Conservation (phyloP, 2,113 vertebrate species). For the Tretioscincus oriximinensis region DNA sequence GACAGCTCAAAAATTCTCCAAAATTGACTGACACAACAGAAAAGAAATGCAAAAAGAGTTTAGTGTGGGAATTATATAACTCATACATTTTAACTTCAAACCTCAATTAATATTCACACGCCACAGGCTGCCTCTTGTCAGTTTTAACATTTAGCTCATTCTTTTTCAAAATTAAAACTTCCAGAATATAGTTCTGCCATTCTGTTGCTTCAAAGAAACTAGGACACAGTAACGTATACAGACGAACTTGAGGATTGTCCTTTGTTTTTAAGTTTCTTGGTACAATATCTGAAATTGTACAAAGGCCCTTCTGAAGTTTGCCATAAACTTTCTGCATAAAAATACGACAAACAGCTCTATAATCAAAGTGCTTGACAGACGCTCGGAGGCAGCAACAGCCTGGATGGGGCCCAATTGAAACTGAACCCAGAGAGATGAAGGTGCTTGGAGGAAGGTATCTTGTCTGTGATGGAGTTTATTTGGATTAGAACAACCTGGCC, state of each 20-base stretch:
- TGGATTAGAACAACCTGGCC: no score
- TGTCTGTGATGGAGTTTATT: no score
- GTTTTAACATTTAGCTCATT: constrained; percentile 4
- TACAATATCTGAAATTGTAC: not conserved
- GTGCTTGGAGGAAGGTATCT: no score
- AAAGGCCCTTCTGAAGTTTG: not conserved
- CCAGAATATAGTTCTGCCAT: not conserved
- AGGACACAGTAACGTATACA: constrained; percentile 15
- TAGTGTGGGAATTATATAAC: not conserved
- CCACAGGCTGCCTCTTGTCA: not conserved
- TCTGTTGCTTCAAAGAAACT: constrained; percentile 14
- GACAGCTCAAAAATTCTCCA: not conserved
- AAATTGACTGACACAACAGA: not conserved
- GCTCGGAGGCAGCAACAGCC: no score
- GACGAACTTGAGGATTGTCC: constrained; percentile 19
- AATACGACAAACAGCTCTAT: not conserved
- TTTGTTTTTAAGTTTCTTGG: not conserved
- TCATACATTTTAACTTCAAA: not conserved
- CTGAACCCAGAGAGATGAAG: not conserved
- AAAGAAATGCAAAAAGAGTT: not conserved
- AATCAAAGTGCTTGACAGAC: no score
- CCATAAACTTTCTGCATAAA: not conserved
- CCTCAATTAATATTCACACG: constrained; percentile 3
- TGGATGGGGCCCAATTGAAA: no score
- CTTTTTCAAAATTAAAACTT: not conserved